These are phyloP conservation scores for Nemopilema nomurai DNA, from an alignment of 30 jellyfish, hydroid and myxozoan species.

Conservation along the genomic window DNA sequence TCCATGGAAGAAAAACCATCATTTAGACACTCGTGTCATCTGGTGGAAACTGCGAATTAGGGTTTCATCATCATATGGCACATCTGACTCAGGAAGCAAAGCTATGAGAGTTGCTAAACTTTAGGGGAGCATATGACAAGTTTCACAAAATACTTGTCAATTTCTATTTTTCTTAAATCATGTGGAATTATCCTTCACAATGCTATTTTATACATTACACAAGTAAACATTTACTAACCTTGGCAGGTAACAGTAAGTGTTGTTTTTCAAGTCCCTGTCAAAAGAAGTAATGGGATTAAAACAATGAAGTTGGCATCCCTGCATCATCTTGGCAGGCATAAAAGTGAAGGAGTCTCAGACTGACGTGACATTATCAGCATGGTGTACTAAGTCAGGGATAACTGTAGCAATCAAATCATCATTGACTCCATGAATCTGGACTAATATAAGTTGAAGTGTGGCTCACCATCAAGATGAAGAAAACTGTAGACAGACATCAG, in stretches of 20 bases:
- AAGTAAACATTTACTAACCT: no score
- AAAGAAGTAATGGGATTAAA: neutral
- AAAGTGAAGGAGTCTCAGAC: slow-evolving; percentile 61
- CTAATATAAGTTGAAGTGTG: no score
- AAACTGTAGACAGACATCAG: no score
- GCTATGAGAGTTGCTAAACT: neutral
- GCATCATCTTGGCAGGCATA: neutral
- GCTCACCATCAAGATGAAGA: no score
- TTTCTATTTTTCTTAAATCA: no score
- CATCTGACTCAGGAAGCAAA: neutral
- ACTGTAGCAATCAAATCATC: slow-evolving; percentile 73
- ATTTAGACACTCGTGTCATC: slow-evolving; percentile 87
- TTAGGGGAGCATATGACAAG: neutral
- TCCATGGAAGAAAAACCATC: slow-evolving; percentile 81
- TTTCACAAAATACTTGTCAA: neutral
- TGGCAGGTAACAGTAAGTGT: no score
- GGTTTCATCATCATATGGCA: slow-evolving; percentile 82
- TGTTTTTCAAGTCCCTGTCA: no score
- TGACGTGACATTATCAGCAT: slow-evolving; percentile 81
- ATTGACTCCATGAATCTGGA: slow-evolving; percentile 21
- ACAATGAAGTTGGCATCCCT: neutral
- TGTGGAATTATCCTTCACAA: no score
- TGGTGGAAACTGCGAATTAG: slow-evolving; percentile 90
- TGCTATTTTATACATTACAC: no score
- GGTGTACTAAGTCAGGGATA: slow-evolving; percentile 80